Evolutionary conservation across 2,113 vertebrate genomes (phyloP), one percentile per base, ranked within the genome.

Genomic region (Melanerpes aurifrons): DNA sequence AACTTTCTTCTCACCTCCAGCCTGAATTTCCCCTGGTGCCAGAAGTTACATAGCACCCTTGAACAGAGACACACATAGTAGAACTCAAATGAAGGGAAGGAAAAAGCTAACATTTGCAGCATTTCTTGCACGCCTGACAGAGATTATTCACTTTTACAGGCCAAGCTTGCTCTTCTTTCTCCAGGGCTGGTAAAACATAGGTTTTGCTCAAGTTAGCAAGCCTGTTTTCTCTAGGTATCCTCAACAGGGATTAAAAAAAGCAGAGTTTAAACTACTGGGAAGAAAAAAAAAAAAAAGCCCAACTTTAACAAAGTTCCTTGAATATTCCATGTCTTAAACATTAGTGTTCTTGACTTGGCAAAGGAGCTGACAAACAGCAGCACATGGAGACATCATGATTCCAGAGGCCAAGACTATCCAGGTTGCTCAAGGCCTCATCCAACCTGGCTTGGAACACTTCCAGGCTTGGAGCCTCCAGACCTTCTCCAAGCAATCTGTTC

Each of bases 331-430:
- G 12, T 61, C 37, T 63, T 56, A 70, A 70, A 15, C 24, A 75
- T 87, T 59, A 80, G 79, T 84, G 92, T 77, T 93, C 3, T 87
- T 74, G 61, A 87, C 48, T 93, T 87, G 82, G 69, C 72, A 74
- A 81, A 89, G 37, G 31, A 80, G 68, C 14, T 71, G 43, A 91
- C 78, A 89, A 82, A 53, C 35, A 73, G 21, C 71, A 63, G 21
- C 45, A 17, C 53, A 74, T 74, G 59, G 63, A 94, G 63, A 79
- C 1, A 1, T 69, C 31, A 35, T 47, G 71, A 61, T 74, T 94
- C 93, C 87, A 80, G 75, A 91, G 32, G 64, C 78, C 68, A 79
- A 74, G 90, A 54, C 22, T 59, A 62, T 43, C 50, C 50, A 53
- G 21, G 22, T 12, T 22, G 50, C 50, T 53, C 50, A 53, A 53